These are phyloP conservation scores for Tragulus kanchil DNA, from an alignment of 2,113 vertebrate species.

Conservation along the genomic window DNA sequence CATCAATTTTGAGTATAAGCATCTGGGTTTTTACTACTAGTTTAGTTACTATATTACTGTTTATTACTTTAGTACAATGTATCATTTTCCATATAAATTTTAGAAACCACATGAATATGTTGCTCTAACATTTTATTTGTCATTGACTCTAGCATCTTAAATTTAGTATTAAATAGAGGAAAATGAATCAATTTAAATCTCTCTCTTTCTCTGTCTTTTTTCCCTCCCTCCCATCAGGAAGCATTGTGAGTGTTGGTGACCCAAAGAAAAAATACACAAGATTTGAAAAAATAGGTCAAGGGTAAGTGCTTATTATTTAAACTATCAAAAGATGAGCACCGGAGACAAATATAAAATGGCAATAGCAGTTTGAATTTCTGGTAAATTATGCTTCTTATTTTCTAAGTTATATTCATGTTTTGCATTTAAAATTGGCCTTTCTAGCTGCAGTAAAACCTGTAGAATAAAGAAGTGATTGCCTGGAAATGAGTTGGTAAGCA, in stretches of 20 bases:
- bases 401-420: constrained; percentile 41
- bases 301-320: constrained; percentile 90
- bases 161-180: constrained; percentile 24
- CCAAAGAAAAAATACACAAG: constrained; percentile 99
- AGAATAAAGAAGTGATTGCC: not conserved
- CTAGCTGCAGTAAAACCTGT: too few relatives aligned
- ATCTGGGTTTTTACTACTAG: not conserved
- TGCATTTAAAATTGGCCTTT: constrained; percentile 22
- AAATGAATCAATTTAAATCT: constrained; percentile 30
- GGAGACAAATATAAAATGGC: not conserved
- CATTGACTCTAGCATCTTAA: not conserved
- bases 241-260: constrained; percentile 98
- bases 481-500: not conserved
- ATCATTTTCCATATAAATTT: constrained; percentile 34
- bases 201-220: constrained; percentile 37
- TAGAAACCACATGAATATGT: not conserved
- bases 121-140: constrained; percentile 50
- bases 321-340: constrained; percentile 2
- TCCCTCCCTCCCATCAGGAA: constrained; percentile 89
- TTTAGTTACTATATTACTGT: constrained; percentile 29
- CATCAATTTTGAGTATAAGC: constrained; percentile 51
- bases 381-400: constrained; percentile 13
- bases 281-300: constrained; percentile 99
- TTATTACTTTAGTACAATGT: constrained; percentile 29
- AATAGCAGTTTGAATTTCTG: not conserved